Percentiles rank a stretch among this genome's conserved stretches.
phyloP scores from a whole-genome alignment of 1,140 invertebrate genomes.

The Caenorhabditis briggsae region DNA sequence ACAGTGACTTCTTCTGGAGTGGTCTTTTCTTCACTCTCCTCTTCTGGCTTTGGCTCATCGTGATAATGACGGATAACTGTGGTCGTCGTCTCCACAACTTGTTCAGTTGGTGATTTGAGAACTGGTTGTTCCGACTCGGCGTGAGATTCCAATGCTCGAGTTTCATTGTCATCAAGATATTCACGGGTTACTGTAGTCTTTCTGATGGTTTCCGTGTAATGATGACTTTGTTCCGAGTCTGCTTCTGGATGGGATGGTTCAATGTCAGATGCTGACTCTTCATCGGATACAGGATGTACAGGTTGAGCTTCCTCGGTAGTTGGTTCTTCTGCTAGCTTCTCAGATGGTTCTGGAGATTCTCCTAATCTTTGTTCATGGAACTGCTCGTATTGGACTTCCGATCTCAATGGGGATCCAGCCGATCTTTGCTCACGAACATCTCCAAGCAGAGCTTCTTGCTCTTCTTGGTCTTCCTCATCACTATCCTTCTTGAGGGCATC shows the following conservation, averaged over 20 bases:
- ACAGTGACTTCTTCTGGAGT: constrained; percentile 28
- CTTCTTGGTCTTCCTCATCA: constrained; percentile 20
- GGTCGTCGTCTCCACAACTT: neutral
- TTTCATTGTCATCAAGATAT: constrained; percentile 25
- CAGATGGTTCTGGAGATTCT: neutral
- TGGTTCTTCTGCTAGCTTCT: neutral
- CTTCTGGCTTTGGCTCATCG: constrained; percentile 5
- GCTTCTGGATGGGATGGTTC: neutral
- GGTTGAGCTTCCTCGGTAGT: neutral
- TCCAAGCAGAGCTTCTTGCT: neutral
- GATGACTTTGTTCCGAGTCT: neutral
- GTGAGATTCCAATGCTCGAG: neutral
- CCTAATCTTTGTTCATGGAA: no score
- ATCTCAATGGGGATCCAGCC: neutral
- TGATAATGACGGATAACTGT: constrained; percentile 9
- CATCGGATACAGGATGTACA: neutral
- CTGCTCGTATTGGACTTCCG: neutral
- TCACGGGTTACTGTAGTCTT: constrained; percentile 21
- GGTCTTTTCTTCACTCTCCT: constrained; percentile 18
- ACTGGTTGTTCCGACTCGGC: neutral
- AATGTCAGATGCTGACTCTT: neutral
- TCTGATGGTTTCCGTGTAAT: constrained; percentile 2
- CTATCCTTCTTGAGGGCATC: constrained; percentile 57
- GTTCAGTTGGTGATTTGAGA: neutral
- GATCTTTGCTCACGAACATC: neutral